Evolutionary conservation across 2,113 vertebrate species (phyloP).

Genomic region (Callionymus lyra): DNA sequence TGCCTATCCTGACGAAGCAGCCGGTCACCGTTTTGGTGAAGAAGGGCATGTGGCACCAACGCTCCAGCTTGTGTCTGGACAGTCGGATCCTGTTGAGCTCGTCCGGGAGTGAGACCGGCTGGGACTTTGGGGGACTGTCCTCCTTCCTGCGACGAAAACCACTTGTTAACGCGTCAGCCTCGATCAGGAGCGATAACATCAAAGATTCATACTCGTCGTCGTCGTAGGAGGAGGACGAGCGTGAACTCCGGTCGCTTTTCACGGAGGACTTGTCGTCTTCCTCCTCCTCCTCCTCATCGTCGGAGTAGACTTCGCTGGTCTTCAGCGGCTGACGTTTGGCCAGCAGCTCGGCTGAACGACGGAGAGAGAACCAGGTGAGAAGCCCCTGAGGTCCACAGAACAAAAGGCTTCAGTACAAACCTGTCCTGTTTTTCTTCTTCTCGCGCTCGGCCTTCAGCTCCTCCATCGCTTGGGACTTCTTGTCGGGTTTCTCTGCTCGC

Average conservation of each 20-base stretch:
- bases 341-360: slow-evolving; percentile 80
- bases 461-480: slow-evolving; percentile 98
- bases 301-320: slow-evolving; percentile 95
- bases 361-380: background rate
- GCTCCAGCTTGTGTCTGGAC: slow-evolving; percentile 93
- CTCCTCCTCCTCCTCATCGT: slow-evolving; percentile 93
- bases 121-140: slow-evolving; percentile 91
- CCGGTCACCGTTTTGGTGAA: slow-evolving; percentile 95
- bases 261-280: slow-evolving; percentile 97
- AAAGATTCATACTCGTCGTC: slow-evolving; percentile 81
- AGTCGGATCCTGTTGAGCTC: slow-evolving; percentile 91
- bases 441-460: slow-evolving; percentile 94
- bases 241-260: slow-evolving; percentile 88
- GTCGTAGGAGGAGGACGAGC: slow-evolving; percentile 89
- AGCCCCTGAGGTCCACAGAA: too few species aligned
- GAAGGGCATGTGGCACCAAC: slow-evolving; percentile 99
- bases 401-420: slow-evolving; percentile 42
- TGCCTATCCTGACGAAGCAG: slow-evolving; percentile 95
- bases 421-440: slow-evolving; percentile 96
- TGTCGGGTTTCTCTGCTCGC: slow-evolving; percentile 93
- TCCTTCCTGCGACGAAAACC: slow-evolving; percentile 72
- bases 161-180: background rate
- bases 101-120: slow-evolving; percentile 89
- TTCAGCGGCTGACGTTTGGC: slow-evolving; percentile 93
- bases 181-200: background rate